Evolutionary conservation across 2,888 invertebrate genomes (phyloP), one percentile per base, ranked within the genome.

Genomic region (Leuctra nigra): DNA sequence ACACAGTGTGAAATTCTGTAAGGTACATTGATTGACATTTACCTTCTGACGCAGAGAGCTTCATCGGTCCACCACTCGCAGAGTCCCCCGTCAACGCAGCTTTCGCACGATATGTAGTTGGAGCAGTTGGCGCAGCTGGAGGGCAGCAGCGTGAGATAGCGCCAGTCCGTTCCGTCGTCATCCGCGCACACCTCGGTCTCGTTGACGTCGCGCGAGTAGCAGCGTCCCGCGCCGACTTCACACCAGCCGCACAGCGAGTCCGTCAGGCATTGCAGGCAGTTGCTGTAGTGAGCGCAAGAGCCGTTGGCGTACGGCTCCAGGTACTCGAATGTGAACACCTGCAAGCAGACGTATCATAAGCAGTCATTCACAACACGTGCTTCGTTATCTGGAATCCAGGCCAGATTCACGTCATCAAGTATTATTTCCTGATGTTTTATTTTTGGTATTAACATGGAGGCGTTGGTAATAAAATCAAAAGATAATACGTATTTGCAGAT

Each of bases 31-130:
- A n/a, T n/a, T n/a, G n/a, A n/a, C n/a, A n/a, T n/a, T n/a, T 33
- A 22, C 14, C 53, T 24, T 14, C 95, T 77, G 0, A 87, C 82
- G 68, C 95, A 96, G 20, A 86, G 79, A 0, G 92, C 91, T 67
- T 91, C 91, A 64, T 91, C 89, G 1, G 86, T 83, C 84, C 90
- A 87, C 95, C 95, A 96, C 73, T 96, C 95, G 73, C 95, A 96
- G 38, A 84, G 72, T 38, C 83, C 83, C n/a, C 82, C 76, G 4
- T 74, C 72, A 4, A 91, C 83, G 72, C 95, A 95, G 22, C 87
- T 83, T 64, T 86, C 83, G 70, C 96, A 96, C 52, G 88, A 86
- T 53, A 94, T 91, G 70, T 87, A 87, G 71, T 94, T 92, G 1
- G 88, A 86, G 69, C 96, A 96, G 66, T 90, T 87, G 9, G 89